Percentiles rank a stretch among this genome's conserved stretches.
Conservation (phyloP, 2,888 invertebrate genomes). For the Lissocephala sabroskyi region DNA sequence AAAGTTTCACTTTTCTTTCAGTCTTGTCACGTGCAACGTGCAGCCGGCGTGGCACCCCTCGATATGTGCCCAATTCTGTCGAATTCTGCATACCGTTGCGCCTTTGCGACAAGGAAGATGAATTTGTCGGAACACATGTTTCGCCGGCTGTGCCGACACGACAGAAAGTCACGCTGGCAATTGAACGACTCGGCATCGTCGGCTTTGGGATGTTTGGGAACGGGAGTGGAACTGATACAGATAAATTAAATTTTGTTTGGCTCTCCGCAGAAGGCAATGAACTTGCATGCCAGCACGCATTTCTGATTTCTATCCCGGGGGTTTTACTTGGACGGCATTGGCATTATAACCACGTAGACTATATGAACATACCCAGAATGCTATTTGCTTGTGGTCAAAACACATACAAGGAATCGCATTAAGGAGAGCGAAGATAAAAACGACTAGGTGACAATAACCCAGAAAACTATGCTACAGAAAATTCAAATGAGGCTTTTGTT, state of each 20-base stretch:
- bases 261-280: conserved; percentile 31
- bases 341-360: conserved; percentile 53
- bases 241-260: conserved; percentile 56
- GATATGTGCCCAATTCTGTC: background rate
- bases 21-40: conserved; percentile 56
- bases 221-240: conserved; percentile 54
- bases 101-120: conserved; percentile 63
- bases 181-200: too few species aligned
- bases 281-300: conserved; percentile 56
- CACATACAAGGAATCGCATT: too few species aligned
- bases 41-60: conserved; percentile 23
- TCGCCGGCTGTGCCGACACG: conserved; percentile 17
- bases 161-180: conserved; percentile 35
- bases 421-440: too few species aligned
- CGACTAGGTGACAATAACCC: too few species aligned
- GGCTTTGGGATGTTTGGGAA: conserved; percentile 13
- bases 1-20: conserved; percentile 56
- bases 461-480: too few species aligned
- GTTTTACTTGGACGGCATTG: conserved; percentile 34
- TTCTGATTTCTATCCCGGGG: conserved; percentile 35
- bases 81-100: conserved; percentile 60
- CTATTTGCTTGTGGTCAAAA: too few species aligned
- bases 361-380: too few species aligned
- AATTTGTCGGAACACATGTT: conserved; percentile 63
- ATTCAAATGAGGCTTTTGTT: too few species aligned